Base-by-base conservation (phyloP, 2,888 invertebrate species). In the Volucella zonaria region DNA sequence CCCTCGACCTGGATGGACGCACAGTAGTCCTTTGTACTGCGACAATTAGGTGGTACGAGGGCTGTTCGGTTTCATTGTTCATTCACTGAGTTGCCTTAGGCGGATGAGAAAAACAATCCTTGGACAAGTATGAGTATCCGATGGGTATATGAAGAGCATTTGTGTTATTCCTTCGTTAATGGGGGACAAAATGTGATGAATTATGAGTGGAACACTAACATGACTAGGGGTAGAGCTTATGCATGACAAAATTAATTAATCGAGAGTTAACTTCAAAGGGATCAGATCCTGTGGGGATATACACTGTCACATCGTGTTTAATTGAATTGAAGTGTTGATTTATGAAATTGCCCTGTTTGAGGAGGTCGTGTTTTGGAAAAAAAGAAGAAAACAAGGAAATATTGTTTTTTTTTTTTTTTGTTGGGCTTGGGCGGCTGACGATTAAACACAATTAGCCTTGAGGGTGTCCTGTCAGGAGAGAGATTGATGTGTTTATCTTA, bases 321-420 rank as follows among this genome's bases (percentile, higher is more conserved):
- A 75, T 75, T 75, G 58, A 70, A 75, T 70, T 81, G 56, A 8
- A 54, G 54, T 64, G 66, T 79, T 73, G 71, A 79, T 79, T 79
- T 79, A 79, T 73, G 66, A 4, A 67, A 59, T 79, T 66, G 58
- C 47, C 56, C 40, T 70, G 62, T 81, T 64, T 70, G 68, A 14
- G 23, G 59, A 52, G 56, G 43, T 15, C 40, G 12, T 64, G 64
- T 75, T 43, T 64, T 71, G 70, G 64, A 43, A 31, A 31, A 31
- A 31, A 31, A 31, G 1, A 31, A 23, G 3, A 3, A 23, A 23
- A 3, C 23, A 23, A 3, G 18, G 2, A 18, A 18, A 18, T 18
- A 18, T 18, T 18, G 18, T 23, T 23, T 23, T 23, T 3, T 23
- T 23, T 23, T 23, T 23, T 23, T 23, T 23, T 23, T 23, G 31